A percentile compares a stretch with the other conserved stretches of the same genome.
Evolutionary conservation across 2,888 invertebrate genomes (phyloP).

Genomic region (Orchestes rusci): DNA sequence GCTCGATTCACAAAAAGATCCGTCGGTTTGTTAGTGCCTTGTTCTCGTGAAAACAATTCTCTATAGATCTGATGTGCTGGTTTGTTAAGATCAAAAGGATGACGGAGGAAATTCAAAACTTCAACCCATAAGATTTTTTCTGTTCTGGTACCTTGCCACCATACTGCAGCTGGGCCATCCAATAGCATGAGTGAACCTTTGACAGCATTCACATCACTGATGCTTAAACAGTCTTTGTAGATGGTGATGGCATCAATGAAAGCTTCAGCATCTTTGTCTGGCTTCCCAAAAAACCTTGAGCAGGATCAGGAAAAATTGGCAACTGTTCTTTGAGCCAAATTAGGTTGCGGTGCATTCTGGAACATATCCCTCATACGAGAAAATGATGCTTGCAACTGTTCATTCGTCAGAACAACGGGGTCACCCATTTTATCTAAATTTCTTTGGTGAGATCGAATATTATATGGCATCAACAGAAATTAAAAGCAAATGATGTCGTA

Average conservation of each 20-base stretch:
- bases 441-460: not conserved
- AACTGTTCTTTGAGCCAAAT: not conserved
- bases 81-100: constrained; percentile 4
- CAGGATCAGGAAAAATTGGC: not conserved
- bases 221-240: constrained; percentile 5
- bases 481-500: too few relatives aligned
- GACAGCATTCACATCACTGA: constrained; percentile 1
- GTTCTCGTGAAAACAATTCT: constrained; percentile 1
- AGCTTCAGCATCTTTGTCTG: not conserved
- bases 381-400: not conserved
- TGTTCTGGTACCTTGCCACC: constrained; percentile 7
- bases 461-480: not conserved
- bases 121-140: constrained; percentile 3
- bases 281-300: not conserved
- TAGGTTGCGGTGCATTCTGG: not conserved
- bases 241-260: constrained; percentile 4
- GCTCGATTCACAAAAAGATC: constrained; percentile 3
- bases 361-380: not conserved
- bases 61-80: not conserved
- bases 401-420: not conserved
- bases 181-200: constrained; percentile 2
- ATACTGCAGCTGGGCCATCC: constrained; percentile 1
- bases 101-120: constrained; percentile 4
- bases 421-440: not conserved
- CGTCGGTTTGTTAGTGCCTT: constrained; percentile 2